A percentile compares a stretch with the other conserved stretches of the same genome.
Conservation (phyloP, 2,888 invertebrate species). For the Amphipyra berbera region DNA sequence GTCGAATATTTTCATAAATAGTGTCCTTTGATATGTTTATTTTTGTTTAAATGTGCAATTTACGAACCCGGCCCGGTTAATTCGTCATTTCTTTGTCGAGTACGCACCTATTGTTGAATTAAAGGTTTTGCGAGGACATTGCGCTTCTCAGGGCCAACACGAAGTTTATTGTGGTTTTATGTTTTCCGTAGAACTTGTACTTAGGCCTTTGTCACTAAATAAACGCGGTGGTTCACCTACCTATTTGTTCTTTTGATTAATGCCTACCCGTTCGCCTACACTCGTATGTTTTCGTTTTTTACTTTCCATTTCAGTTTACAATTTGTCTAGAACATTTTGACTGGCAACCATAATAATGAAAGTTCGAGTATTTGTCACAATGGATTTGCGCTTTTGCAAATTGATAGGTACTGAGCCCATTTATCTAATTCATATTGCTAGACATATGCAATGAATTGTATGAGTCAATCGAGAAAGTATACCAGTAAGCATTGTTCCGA, state of each 20-base stretch:
- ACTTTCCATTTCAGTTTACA: conserved; percentile 54
- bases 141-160: conserved; percentile 69
- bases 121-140: conserved; percentile 67
- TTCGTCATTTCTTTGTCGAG: conserved; percentile 73
- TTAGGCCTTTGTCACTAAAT: conserved; percentile 54
- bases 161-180: conserved; percentile 68
- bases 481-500: conserved; percentile 89
- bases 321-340: conserved; percentile 36
- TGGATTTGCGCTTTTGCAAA: conserved; percentile 69
- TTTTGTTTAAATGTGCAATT: conserved; percentile 40
- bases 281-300: conserved; percentile 20
- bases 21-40: conserved; percentile 49
- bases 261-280: conserved; percentile 41
- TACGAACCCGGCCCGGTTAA: conserved; percentile 52
- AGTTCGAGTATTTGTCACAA: conserved; percentile 72
- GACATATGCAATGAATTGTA: conserved; percentile 85
- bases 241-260: conserved; percentile 37
- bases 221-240: conserved; percentile 22
- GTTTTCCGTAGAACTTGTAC: conserved; percentile 64
- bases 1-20: conserved; percentile 31
- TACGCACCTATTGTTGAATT: conserved; percentile 73
- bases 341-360: conserved; percentile 63
- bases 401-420: conserved; percentile 78
- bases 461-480: conserved; percentile 90
- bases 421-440: conserved; percentile 85